Conservation (phyloP, 1,140 invertebrate genomes). For the Berghia stephanieae region DNA sequence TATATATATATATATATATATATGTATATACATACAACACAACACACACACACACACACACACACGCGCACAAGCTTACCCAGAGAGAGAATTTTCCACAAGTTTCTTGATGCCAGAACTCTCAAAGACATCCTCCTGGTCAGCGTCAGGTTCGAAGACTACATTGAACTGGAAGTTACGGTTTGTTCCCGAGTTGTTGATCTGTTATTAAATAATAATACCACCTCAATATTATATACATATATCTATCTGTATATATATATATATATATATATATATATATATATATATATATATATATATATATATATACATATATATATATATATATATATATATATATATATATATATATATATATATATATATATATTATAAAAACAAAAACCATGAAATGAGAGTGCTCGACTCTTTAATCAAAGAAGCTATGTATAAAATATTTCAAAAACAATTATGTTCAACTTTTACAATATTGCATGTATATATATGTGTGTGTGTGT, state of each 20-base stretch:
- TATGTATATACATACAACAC: not conserved
- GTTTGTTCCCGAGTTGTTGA: slow-evolving; percentile 45
- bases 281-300: not conserved
- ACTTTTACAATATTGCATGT: no score
- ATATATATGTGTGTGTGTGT: no score
- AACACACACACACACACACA: not conserved
- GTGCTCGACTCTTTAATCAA: not conserved
- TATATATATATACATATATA: not conserved
- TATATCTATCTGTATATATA: not conserved
- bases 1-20: not conserved
- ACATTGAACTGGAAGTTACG: slow-evolving; percentile 61
- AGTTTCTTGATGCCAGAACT: slow-evolving; percentile 65
- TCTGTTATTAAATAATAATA: no score
- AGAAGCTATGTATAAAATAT: not conserved
- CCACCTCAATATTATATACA: no score
- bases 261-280: not conserved
- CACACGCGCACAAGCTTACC: slow-evolving; percentile 44
- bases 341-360: not conserved
- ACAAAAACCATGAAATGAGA: no score
- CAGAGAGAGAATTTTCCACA: slow-evolving; percentile 63
- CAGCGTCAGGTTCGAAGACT: slow-evolving; percentile 63
- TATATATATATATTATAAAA: slow-evolving; percentile 5
- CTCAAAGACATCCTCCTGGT: slow-evolving; percentile 63
- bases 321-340: not conserved
- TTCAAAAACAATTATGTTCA: no score